Conservation (phyloP, 2,888 invertebrate genomes). For the Tethea ocularis region DNA sequence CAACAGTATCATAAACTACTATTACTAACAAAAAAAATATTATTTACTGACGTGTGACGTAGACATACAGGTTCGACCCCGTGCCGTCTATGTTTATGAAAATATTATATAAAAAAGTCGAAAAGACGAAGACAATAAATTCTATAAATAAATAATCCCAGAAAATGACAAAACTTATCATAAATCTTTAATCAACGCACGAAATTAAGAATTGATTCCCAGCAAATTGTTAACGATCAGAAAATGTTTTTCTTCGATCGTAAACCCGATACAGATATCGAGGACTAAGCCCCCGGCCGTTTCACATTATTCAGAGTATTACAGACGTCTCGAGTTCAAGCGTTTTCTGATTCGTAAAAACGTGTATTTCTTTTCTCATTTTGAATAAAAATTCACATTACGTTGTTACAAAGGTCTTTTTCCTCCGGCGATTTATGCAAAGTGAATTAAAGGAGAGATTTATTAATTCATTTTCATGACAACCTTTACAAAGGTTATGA, state of each 20-base stretch:
- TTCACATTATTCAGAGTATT: background rate
- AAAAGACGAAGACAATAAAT: background rate
- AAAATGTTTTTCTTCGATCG: background rate
- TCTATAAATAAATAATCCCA: no score
- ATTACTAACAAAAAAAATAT: no score
- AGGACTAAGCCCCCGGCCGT: background rate
- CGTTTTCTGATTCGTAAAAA: background rate
- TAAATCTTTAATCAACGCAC: background rate
- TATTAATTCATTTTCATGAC: background rate
- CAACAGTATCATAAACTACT: no score
- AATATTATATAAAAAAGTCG: no score
- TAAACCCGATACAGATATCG: background rate
- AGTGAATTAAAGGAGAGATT: background rate
- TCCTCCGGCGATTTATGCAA: background rate
- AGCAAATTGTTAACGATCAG: background rate
- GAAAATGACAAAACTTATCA: background rate
- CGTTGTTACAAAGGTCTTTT: background rate
- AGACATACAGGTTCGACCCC: no score
- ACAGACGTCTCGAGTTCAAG: background rate
- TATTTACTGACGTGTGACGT: no score
- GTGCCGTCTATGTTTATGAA: no score
- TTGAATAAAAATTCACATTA: background rate
- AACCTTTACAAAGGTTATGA: background rate
- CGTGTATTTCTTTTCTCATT: background rate
- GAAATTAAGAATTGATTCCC: background rate